These are phyloP conservation scores for Acropora yongei DNA, from an alignment of 64 coral and sea anemone species.

Conservation along the genomic window DNA sequence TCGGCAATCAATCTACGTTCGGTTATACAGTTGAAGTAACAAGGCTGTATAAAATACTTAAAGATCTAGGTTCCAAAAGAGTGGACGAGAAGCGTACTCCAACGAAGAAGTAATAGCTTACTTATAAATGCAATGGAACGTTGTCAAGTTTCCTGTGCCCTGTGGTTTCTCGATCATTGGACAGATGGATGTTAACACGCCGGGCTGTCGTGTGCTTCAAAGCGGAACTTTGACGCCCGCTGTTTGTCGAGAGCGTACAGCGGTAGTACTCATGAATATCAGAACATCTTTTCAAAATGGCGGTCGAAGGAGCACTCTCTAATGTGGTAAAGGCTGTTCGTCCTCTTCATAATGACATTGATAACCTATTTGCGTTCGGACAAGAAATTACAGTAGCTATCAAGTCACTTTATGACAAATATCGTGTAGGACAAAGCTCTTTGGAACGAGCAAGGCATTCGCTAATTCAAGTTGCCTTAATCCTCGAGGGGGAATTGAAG, in stretches of 20 bases:
- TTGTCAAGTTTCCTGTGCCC: not conserved
- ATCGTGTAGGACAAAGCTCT: slow-evolving; percentile 36
- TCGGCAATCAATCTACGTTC: too few species aligned
- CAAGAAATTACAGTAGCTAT: not conserved
- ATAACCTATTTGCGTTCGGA: not conserved
- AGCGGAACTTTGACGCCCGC: not conserved
- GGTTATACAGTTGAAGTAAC: too few species aligned
- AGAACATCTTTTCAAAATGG: not conserved
- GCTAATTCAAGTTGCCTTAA: not conserved
- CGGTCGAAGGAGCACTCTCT: not conserved
- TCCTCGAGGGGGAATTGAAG: slow-evolving; percentile 42
- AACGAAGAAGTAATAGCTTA: too few species aligned
- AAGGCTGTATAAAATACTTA: too few species aligned
- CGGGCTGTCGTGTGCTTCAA: too few species aligned
- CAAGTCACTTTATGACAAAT: not conserved
- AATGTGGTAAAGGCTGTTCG: not conserved
- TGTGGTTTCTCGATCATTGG: not conserved
- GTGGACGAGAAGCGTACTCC: too few species aligned
- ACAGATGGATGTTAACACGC: too few species aligned
- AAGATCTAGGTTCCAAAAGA: too few species aligned
- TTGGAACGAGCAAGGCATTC: slow-evolving; percentile 8
- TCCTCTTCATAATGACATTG: not conserved
- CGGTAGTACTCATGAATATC: not conserved
- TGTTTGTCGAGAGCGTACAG: not conserved
- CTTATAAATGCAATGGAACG: not conserved